phyloP scores from a whole-genome alignment of 2,797 vertebrate genomes.

The Sternarchorhynchus goeldii region DNA sequence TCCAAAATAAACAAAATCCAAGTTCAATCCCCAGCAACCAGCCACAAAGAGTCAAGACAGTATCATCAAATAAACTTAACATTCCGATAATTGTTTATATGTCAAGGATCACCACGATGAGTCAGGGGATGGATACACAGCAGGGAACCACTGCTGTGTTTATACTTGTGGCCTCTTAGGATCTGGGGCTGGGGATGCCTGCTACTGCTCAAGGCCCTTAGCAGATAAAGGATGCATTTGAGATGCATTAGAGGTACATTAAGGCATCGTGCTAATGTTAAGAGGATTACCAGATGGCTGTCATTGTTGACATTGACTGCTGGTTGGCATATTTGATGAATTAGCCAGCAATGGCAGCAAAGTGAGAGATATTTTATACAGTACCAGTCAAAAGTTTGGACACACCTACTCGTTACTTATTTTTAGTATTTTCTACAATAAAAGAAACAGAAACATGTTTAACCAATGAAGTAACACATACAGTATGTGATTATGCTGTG shows the following conservation, averaged over 20 bases:
- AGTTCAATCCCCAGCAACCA: conserved; percentile 60
- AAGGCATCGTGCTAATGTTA: conserved; percentile 40
- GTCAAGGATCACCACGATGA: conserved; percentile 49
- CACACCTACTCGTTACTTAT: too few relatives aligned
- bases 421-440: too few relatives aligned
- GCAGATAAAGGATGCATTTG: conserved; percentile 55
- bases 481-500: too few relatives aligned
- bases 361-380: conserved; percentile 1
- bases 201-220: conserved; percentile 58
- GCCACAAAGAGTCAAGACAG: conserved; percentile 59
- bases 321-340: conserved; percentile 14
- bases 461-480: too few relatives aligned
- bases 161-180: conserved; percentile 59
- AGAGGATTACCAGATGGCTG: conserved; percentile 43
- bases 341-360: not conserved
- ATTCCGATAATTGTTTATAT: conserved; percentile 70
- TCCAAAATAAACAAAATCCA: conserved; percentile 67
- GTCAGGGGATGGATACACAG: conserved; percentile 49
- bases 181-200: conserved; percentile 54
- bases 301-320: conserved; percentile 41
- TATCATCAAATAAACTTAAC: conserved; percentile 71
- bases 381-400: too few relatives aligned
- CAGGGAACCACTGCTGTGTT: conserved; percentile 54
- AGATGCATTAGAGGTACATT: conserved; percentile 58
- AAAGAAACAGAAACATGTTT: too few relatives aligned